A percentile compares a stretch with the other conserved stretches of the same genome.
Conservation (phyloP, 2,113 vertebrate genomes). For the Malurus elegans region DNA sequence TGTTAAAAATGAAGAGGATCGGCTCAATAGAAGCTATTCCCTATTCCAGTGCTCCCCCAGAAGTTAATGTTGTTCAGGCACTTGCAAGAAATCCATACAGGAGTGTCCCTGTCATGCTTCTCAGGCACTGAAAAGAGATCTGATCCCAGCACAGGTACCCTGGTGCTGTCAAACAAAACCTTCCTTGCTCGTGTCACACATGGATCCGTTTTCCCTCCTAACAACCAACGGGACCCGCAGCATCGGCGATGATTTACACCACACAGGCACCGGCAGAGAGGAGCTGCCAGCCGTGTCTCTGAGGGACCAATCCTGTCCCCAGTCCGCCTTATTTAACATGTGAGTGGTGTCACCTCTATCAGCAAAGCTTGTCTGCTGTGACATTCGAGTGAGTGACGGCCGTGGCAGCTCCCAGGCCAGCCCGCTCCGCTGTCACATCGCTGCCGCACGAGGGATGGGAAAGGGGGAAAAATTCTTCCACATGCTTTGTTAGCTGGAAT, state of each 20-base stretch:
- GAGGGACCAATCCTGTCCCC: not conserved
- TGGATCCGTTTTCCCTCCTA: not conserved
- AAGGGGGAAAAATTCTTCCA: constrained; percentile 51
- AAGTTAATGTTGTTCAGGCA: accelerated
- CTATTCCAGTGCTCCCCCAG: not conserved
- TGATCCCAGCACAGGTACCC: not conserved
- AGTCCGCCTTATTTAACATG: not conserved
- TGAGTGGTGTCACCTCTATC: not conserved
- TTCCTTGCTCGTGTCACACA: not conserved
- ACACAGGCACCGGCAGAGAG: not conserved
- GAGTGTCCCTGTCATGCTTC: not conserved
- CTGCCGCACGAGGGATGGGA: accelerated
- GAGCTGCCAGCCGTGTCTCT: not conserved
- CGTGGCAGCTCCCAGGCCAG: not conserved
- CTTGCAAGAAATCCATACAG: accelerated
- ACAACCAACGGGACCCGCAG: accelerated
- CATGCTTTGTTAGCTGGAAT: not conserved
- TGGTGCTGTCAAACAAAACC: not conserved
- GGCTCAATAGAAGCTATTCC: not conserved
- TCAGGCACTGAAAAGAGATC: not conserved
- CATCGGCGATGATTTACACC: accelerated
- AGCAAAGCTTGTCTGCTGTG: not conserved
- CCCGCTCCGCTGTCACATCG: accelerated
- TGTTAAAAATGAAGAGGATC: not conserved
- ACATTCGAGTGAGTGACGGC: not conserved